Percentiles rank a stretch among this genome's conserved stretches.
Evolutionary conservation across 2,888 invertebrate genomes (phyloP).

Genomic region (Aphidius colemani): DNA sequence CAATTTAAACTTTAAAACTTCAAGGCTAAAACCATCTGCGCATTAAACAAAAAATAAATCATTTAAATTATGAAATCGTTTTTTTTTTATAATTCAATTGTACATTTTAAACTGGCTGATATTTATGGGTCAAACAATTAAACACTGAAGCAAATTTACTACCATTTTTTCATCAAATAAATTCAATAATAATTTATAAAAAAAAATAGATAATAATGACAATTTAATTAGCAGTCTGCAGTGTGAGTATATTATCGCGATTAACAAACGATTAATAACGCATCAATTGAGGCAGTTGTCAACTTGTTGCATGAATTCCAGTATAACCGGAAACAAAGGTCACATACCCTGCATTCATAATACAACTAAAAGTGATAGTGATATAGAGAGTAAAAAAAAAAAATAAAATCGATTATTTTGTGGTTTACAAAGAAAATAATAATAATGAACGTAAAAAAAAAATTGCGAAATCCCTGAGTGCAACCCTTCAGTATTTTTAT

Average conservation of each 20-base stretch:
- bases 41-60: no score
- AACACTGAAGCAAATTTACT: constrained; percentile 7
- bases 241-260: constrained; percentile 54
- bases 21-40: no score
- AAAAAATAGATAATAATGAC: background rate
- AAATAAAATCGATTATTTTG: constrained; percentile 12
- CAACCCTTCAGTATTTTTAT: background rate
- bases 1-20: no score
- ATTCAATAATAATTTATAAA: background rate
- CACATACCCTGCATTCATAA: background rate
- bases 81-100: no score
- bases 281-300: constrained; percentile 57
- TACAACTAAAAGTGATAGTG: background rate
- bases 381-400: constrained; percentile 2
- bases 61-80: no score
- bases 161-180: background rate
- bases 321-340: constrained; percentile 12
- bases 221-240: no score
- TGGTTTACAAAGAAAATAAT: constrained; percentile 5
- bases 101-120: no score
- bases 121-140: background rate
- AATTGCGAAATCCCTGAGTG: background rate
- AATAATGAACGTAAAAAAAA: constrained; percentile 1
- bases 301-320: constrained; percentile 54
- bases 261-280: constrained; percentile 60